Evolutionary conservation across 1,140 invertebrate species (phyloP).

Genomic region (Kradibia gibbosae): DNA sequence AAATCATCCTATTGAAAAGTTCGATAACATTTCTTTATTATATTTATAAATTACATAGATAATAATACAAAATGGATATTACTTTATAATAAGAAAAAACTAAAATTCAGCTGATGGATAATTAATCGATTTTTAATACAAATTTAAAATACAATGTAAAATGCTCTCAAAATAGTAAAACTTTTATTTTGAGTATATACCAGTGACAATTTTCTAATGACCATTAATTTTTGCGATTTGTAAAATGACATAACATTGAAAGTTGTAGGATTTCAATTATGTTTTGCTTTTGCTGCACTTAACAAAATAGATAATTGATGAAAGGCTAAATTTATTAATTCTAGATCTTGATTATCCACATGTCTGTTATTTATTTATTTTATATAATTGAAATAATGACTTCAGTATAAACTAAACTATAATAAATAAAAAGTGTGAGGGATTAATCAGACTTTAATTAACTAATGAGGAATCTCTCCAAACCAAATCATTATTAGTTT

Average conservation of each 20-base stretch:
- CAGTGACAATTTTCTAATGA: not conserved
- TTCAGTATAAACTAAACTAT: not conserved
- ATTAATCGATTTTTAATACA: not conserved
- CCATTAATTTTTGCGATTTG: not conserved
- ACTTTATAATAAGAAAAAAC: too few relatives aligned
- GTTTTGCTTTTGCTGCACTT: not conserved
- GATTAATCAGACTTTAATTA: not conserved
- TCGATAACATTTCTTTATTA: too few relatives aligned
- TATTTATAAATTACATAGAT: too few relatives aligned
- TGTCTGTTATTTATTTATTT: not conserved
- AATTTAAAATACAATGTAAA: not conserved
- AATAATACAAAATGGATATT: too few relatives aligned
- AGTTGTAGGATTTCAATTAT: not conserved
- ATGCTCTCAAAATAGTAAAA: not conserved
- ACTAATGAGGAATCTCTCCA: not conserved
- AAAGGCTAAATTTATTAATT: too few relatives aligned
- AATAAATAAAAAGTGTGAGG: not conserved
- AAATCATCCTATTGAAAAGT: too few relatives aligned
- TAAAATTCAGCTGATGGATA: too few relatives aligned
- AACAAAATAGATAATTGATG: conserved; percentile 1
- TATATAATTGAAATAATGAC: not conserved
- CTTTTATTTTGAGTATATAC: not conserved
- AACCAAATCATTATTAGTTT: too few relatives aligned
- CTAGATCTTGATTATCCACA: too few relatives aligned
- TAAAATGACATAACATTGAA: not conserved